A percentile compares a stretch with the other conserved stretches of the same genome.
Conservation (phyloP, 2,113 vertebrate species). For the Atractosteus spatula region DNA sequence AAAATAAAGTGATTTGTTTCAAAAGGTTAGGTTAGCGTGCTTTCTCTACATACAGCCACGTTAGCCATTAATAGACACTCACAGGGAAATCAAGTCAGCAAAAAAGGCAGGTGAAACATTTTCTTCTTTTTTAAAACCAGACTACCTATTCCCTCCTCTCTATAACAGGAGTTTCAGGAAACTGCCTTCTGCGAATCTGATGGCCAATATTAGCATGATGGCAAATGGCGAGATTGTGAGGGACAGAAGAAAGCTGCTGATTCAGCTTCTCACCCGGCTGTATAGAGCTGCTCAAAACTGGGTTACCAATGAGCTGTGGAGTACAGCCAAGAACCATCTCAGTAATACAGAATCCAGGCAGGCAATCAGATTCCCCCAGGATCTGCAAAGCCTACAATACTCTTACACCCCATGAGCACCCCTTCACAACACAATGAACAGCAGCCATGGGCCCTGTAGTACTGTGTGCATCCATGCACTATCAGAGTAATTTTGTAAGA, state of each 20-base stretch:
- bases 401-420: too few relatives aligned
- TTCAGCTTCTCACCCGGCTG: slow-evolving; percentile 24
- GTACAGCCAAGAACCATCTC: not conserved
- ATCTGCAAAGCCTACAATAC: too few relatives aligned
- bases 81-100: not conserved
- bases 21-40: not conserved
- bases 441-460: too few relatives aligned
- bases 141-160: slow-evolving; percentile 25
- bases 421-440: too few relatives aligned
- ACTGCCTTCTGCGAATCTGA: slow-evolving; percentile 31
- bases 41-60: not conserved
- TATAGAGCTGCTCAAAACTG: slow-evolving; percentile 21
- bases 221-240: not conserved
- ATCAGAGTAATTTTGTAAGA: too few relatives aligned
- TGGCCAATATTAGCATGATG: slow-evolving; percentile 21
- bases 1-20: slow-evolving; percentile 3
- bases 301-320: not conserved
- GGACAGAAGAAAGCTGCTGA: slow-evolving; percentile 21
- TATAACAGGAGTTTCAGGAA: slow-evolving; percentile 17
- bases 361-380: too few relatives aligned
- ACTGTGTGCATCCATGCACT: too few relatives aligned
- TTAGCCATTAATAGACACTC: not conserved
- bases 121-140: slow-evolving; percentile 30
- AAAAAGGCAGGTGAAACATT: not conserved
- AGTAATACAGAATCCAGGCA: not conserved